Base-by-base conservation (phyloP, 2,888 invertebrate species). In the Pterobdella sp. region DNA sequence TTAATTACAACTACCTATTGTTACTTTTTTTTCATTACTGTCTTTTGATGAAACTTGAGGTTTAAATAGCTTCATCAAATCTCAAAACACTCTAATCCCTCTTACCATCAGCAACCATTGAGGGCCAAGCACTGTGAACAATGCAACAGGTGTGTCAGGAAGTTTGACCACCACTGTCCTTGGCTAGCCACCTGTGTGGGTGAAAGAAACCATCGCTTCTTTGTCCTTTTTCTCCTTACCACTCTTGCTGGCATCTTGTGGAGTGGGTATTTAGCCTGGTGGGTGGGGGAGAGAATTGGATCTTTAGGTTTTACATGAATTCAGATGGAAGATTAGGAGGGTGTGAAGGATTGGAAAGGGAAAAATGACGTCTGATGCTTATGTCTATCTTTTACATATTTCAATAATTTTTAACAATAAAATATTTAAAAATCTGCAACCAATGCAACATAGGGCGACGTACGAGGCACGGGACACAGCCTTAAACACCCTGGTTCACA, bases 121-220 rank as follows among this genome's bases (percentile, higher is more conserved):
- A 77, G 84, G 74, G 79, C 80, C 35, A 80, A 82, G 72, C 84
- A 84, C 76, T 84, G 84, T 78, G 82, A 82, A 74, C 83, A 83
- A 66, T 84, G 84, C 76, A 78, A 79, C 32, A 76, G 78, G 42
- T 84, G 84, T 79, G 82, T 84, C 1, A 76, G 80, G 10, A 80
- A 80, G 75, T 84, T 80, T 76, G 84, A 84, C 77, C 84, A 84
- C 74, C 84, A 84, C 75, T 84, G 84, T 76, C 84, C 84, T 0
- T 84, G 84, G 84, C 78, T 84, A 74, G 83, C 81, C 75, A 79
- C 82, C 0, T 84, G 84, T 78, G 77, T 84, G 18, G 84, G 84
- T 1, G 84, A 84, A 76, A 77, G 80, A 34, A 84, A 84, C 76
- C 84, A 84, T 76, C 80, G 79, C 67, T 81, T 79, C 77, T 84